phyloP scores from a whole-genome alignment of 1,140 invertebrate genomes.

The Drosophila ohnishii region DNA sequence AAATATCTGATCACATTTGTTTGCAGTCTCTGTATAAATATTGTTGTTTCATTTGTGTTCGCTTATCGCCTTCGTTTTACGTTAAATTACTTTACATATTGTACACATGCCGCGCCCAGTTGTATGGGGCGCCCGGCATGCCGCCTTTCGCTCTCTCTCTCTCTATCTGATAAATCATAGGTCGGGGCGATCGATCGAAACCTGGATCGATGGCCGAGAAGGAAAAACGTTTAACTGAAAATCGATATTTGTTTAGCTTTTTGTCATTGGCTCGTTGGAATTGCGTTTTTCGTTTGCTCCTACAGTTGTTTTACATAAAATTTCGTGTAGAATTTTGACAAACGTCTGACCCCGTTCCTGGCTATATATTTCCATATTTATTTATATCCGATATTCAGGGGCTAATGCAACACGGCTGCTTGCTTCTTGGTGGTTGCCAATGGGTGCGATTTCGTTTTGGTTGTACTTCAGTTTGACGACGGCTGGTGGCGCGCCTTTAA shows the following conservation, averaged over 20 bases:
- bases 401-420: slow-evolving; percentile 16
- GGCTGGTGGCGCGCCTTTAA: slow-evolving; percentile 59
- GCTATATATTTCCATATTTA: not conserved
- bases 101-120: slow-evolving; percentile 55
- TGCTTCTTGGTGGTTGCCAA: slow-evolving; percentile 66
- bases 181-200: slow-evolving; percentile 43
- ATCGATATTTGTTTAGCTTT: slow-evolving; percentile 36
- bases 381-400: not conserved
- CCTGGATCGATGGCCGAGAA: slow-evolving; percentile 49
- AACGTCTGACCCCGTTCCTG: slow-evolving; percentile 67
- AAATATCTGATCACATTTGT: slow-evolving; percentile 84
- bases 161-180: slow-evolving; percentile 48
- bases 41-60: slow-evolving; percentile 72
- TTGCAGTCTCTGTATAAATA: slow-evolving; percentile 83
- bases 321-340: slow-evolving; percentile 78
- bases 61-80: slow-evolving; percentile 53
- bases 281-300: slow-evolving; percentile 83
- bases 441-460: slow-evolving; percentile 63
- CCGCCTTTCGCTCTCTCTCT: slow-evolving; percentile 25
- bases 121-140: slow-evolving; percentile 20
- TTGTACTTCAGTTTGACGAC: slow-evolving; percentile 74
- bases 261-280: slow-evolving; percentile 58
- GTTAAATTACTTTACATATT: slow-evolving; percentile 66
- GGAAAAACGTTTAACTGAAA: slow-evolving; percentile 48
- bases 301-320: slow-evolving; percentile 80